Evolutionary conservation across 92 coral and sea anemone genomes (phyloP).

Genomic region (Zoanthus solanderi): DNA sequence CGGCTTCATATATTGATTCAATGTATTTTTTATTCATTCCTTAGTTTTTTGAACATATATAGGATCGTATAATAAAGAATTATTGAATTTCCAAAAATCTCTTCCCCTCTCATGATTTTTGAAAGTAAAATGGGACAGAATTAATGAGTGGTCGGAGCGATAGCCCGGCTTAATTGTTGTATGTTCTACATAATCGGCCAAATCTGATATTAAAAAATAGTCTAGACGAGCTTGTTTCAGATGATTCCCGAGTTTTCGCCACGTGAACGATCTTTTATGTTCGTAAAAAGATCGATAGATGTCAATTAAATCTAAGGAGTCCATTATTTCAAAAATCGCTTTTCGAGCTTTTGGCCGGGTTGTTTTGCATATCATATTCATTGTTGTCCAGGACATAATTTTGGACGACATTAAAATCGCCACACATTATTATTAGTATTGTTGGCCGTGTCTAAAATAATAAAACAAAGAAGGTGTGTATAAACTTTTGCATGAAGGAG

Average conservation of each 20-base stretch:
- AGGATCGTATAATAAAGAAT: conserved; percentile 24
- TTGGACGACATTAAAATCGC: too few relatives aligned
- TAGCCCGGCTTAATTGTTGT: conserved; percentile 21
- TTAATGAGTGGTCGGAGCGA: conserved; percentile 16
- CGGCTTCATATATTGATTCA: too few relatives aligned
- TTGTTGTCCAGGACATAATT: too few relatives aligned
- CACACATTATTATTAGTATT: too few relatives aligned
- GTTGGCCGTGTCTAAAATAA: too few relatives aligned
- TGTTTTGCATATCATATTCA: too few relatives aligned
- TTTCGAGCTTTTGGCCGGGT: not conserved
- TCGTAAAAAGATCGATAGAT: not conserved
- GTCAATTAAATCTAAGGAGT: not conserved
- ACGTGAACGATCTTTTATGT: not conserved
- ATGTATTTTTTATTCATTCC: too few relatives aligned
- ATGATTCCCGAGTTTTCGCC: not conserved
- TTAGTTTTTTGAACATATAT: conserved; percentile 28
- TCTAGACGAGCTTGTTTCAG: conserved; percentile 34
- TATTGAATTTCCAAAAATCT: conserved; percentile 51
- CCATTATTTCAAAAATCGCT: not conserved
- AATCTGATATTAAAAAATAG: conserved; percentile 48
- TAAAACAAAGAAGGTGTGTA: too few relatives aligned
- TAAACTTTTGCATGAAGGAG: too few relatives aligned
- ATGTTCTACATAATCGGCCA: conserved; percentile 40
- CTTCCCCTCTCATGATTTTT: conserved; percentile 50
- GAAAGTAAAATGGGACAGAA: conserved; percentile 40